Percentiles rank a stretch among this genome's conserved stretches.
These are phyloP conservation scores for Nemoura dubitans DNA, from an alignment of 2,888 invertebrate genomes.

Conservation along the genomic window DNA sequence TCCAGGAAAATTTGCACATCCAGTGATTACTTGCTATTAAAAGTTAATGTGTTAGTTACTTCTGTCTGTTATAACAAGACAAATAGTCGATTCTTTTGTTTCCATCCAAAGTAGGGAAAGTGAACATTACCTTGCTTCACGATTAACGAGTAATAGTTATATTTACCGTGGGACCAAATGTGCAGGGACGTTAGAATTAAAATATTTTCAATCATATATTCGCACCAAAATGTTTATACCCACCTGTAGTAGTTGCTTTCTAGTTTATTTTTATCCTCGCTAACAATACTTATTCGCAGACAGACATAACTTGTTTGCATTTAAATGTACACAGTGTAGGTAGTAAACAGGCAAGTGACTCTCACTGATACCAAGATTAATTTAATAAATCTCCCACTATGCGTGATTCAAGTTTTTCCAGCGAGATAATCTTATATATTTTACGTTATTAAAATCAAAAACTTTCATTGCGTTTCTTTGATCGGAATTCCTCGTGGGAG, in stretches of 20 bases:
- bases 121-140: background rate
- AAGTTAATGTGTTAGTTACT: background rate
- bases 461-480: background rate
- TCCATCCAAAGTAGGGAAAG: background rate
- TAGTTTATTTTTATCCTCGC: background rate
- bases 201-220: conserved; percentile 3
- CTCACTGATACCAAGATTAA: background rate
- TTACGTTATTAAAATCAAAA: background rate
- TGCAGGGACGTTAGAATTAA: background rate
- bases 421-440: too few species aligned
- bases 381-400: background rate
- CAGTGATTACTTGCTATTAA: background rate
- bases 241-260: background rate
- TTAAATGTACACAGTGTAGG: background rate
- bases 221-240: background rate
- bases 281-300: background rate
- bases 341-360: background rate
- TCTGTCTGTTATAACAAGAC: background rate
- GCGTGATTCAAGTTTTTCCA: background rate
- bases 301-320: conserved; percentile 12
- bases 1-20: background rate
- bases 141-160: background rate
- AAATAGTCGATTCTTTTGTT: background rate
- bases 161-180: background rate
- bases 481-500: background rate